Conservation (phyloP, 2,888 invertebrate species). For the Caenorhabditis sulstoni region DNA sequence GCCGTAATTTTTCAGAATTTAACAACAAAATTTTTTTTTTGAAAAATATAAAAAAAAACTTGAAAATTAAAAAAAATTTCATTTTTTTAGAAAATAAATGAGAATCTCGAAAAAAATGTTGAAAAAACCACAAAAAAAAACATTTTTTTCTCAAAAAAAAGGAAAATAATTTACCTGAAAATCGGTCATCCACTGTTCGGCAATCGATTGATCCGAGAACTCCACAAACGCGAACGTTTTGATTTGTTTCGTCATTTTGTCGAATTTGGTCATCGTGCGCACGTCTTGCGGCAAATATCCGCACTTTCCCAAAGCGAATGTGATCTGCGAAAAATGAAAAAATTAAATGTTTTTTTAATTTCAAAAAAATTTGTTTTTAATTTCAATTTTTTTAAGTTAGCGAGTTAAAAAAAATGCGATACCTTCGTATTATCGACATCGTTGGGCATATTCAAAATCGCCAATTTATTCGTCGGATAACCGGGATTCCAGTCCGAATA, state of each 20-base stretch:
- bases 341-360: neutral
- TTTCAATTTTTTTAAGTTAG: slow-evolving; percentile 1
- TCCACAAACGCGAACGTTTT: slow-evolving; percentile 94
- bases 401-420: no score
- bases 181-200: slow-evolving; percentile 91
- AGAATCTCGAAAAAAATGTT: no score
- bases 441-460: slow-evolving; percentile 60
- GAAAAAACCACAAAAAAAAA: neutral
- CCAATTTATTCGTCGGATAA: slow-evolving; percentile 60
- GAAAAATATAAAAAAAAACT: neutral
- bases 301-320: slow-evolving; percentile 56
- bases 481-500: slow-evolving; percentile 47
- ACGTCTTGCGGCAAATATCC: slow-evolving; percentile 67
- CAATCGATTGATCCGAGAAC: slow-evolving; percentile 91
- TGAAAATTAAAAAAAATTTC: neutral
- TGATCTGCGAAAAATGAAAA: slow-evolving; percentile 47
- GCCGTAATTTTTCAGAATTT: no score
- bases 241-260: slow-evolving; percentile 82
- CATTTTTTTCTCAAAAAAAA: no score
- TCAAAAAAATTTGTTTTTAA: slow-evolving; percentile 14
- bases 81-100: no score
- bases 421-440: slow-evolving; percentile 62
- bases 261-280: slow-evolving; percentile 58
- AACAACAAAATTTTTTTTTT: no score
- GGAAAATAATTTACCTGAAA: slow-evolving; percentile 35